Evolutionary conservation across 92 coral and sea anemone genomes (phyloP), one percentile per base, ranked within the genome.

Genomic region (Anthopleura xanthogrammica): DNA sequence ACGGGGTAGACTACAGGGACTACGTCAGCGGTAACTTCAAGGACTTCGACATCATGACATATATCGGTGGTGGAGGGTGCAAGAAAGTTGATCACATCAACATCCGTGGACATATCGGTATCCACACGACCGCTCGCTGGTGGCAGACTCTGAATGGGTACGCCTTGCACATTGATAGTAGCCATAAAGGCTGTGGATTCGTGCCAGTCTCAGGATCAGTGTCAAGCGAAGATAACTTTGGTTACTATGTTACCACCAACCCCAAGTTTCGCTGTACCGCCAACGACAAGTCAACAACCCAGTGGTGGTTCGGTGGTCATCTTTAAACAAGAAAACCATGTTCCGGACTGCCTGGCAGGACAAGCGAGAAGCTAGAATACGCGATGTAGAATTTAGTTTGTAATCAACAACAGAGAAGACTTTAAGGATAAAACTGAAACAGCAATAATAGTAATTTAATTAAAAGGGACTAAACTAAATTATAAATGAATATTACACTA

Each of bases 261-360:
- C 80, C 77, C 1, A 92, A 85, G 56, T 92, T 92, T 89, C 90
- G 96, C 76, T 92, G 96, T 77, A 90, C 90, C 19, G 91, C 88
- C 20, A 82, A 85, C 52, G 62, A 85, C 50, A 46, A 2, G 7
- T 2, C 50, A 4, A 46, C 50, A 46, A 46, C 50, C 50, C 50
- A 46, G 50, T 92, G 92, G 93, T 90, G 93, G 93, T 90, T 92
- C 54, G 97, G 97, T 41, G 93, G 92, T 52, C 87, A 89, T 79
- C 73, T 89, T 80, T 87, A 6, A 46, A 46, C 50, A 46, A 46
- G 50, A 78, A 85, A 68, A 5, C 0, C 71, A 0, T 20, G 50
- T 50, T 52, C 13, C 20, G 2, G 20, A 56, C 62, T 17, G 3
- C 0, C 20, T 17, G n/a, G n/a, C 62, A 56, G 62, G 62, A 56